Evolutionary conservation across 2,113 vertebrate species (phyloP).

Genomic region (Lethenteron reissneri): DNA sequence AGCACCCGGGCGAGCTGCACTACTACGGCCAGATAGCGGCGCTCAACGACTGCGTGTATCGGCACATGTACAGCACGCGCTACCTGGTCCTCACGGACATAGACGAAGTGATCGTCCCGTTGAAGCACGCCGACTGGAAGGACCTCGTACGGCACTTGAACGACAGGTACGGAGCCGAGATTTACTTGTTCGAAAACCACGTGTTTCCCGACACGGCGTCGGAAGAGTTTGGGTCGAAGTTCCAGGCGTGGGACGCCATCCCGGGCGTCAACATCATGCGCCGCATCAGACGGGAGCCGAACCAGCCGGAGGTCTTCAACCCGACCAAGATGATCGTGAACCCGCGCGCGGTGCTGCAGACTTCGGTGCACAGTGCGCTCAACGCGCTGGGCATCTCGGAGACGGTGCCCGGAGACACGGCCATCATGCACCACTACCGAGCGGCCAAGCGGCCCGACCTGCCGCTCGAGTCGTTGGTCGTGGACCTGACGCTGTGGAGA

Average conservation of each 20-base stretch:
- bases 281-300: slow-evolving; percentile 12
- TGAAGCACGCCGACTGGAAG: slow-evolving; percentile 6
- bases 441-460: slow-evolving; percentile 12
- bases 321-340: slow-evolving; percentile 22
- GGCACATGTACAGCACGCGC: slow-evolving; percentile 7
- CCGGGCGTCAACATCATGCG: slow-evolving; percentile 9
- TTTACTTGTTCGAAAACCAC: no score
- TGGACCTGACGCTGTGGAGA: slow-evolving; percentile 16
- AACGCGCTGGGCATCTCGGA: slow-evolving; percentile 9
- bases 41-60: slow-evolving; percentile 4
- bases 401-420: slow-evolving; percentile 15
- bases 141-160: slow-evolving; percentile 8
- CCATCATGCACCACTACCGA: slow-evolving; percentile 20
- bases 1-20: not conserved
- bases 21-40: not conserved
- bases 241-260: no score
- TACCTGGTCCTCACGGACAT: slow-evolving; percentile 4
- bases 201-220: no score
- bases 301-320: slow-evolving; percentile 9
- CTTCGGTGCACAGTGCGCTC: slow-evolving; percentile 19
- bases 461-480: slow-evolving; percentile 16
- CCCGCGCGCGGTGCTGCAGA: slow-evolving; percentile 11
- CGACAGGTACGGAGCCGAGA: not conserved
- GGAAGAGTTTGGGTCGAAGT: no score
- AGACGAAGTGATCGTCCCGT: slow-evolving; percentile 10